A percentile compares a stretch with the other conserved stretches of the same genome.
Conservation (phyloP, 2,113 vertebrate species). For the Symphodus melops region DNA sequence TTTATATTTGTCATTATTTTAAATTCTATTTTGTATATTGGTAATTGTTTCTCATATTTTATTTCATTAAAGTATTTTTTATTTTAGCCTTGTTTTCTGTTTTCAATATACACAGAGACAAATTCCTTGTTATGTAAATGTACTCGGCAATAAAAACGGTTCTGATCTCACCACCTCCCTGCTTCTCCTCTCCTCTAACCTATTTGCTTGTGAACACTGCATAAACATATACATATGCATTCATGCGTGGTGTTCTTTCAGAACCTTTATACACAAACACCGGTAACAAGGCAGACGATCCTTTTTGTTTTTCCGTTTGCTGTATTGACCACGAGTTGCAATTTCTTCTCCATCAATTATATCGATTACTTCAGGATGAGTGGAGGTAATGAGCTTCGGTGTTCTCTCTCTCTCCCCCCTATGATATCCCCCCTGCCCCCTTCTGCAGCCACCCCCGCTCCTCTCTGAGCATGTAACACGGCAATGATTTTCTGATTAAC, state of each 20-base stretch:
- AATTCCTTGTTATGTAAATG: too few species aligned
- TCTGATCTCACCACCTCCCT: not conserved
- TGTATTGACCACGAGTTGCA: constrained; percentile 67
- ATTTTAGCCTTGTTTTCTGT: too few species aligned
- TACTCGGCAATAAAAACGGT: too few species aligned
- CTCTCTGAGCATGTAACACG: constrained; percentile 59
- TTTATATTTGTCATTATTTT: too few species aligned
- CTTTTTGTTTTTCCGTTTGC: constrained; percentile 43
- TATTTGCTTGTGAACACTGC: not conserved
- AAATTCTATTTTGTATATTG: too few species aligned
- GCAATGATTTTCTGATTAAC: constrained; percentile 82
- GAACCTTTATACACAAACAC: constrained; percentile 26
- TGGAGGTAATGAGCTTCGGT: constrained; percentile 81
- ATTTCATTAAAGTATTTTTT: too few species aligned
- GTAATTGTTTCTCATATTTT: too few species aligned
- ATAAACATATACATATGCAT: not conserved
- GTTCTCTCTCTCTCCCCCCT: constrained; percentile 60
- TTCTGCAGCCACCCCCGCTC: constrained; percentile 34
- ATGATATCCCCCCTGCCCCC: constrained; percentile 46
- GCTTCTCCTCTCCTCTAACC: not conserved
- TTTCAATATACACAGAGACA: too few species aligned
- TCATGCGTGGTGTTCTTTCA: constrained; percentile 22
- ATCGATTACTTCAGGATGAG: constrained; percentile 84
- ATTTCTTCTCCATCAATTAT: constrained; percentile 80
- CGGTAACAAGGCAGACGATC: constrained; percentile 1